These are phyloP conservation scores for Drosophila chauvacae DNA, from an alignment of 1,140 invertebrate species.

Conservation along the genomic window DNA sequence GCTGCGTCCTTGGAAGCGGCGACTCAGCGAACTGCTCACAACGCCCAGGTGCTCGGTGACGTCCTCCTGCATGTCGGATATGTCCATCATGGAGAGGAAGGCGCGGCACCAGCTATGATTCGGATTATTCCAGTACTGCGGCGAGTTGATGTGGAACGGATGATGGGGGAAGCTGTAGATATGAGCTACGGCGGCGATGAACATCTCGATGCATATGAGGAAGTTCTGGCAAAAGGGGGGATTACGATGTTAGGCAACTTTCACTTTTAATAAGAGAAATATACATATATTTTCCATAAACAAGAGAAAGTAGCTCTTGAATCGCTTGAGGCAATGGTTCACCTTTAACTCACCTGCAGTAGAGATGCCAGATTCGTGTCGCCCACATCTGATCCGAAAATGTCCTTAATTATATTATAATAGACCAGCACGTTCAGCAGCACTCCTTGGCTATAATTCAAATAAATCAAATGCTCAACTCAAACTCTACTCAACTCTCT, in stretches of 20 bases:
- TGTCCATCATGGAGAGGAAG: conserved; percentile 95
- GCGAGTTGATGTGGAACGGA: conserved; percentile 87
- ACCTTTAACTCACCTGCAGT: conserved; percentile 88
- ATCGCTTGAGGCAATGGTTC: background rate
- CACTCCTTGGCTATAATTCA: conserved; percentile 93
- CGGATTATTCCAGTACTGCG: conserved; percentile 84
- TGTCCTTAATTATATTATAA: conserved; percentile 88
- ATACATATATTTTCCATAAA: background rate
- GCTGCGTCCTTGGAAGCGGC: conserved; percentile 89
- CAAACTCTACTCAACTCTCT: no score
- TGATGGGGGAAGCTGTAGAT: conserved; percentile 97
- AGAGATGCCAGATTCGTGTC: conserved; percentile 88
- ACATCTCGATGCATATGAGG: conserved; percentile 99
- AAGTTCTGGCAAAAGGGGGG: conserved; percentile 89
- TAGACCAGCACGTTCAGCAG: conserved; percentile 94
- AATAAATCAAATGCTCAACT: background rate
- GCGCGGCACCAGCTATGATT: conserved; percentile 86
- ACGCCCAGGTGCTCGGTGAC: conserved; percentile 96
- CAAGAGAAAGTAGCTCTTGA: conserved; percentile 8
- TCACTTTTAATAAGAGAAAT: background rate
- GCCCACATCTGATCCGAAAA: conserved; percentile 86
- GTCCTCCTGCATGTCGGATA: conserved; percentile 96
- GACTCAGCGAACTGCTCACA: conserved; percentile 91
- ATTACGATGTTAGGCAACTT: conserved; percentile 1
- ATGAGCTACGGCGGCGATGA: conserved; percentile 96